Evolutionary conservation across 1,140 invertebrate genomes (phyloP).

Genomic region (Manduca sexta): DNA sequence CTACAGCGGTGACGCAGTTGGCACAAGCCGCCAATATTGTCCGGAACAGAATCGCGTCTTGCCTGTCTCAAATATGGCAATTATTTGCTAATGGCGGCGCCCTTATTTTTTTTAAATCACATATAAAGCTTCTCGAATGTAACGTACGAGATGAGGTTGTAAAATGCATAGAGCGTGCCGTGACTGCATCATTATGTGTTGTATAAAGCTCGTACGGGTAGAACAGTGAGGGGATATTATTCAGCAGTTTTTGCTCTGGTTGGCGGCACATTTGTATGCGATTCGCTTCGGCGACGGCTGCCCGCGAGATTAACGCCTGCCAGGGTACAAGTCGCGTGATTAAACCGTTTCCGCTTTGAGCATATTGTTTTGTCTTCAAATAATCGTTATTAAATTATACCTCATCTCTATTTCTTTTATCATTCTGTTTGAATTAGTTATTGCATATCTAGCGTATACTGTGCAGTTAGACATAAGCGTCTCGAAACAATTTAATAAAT

Average conservation of each 20-base stretch:
- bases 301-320: constrained; percentile 51
- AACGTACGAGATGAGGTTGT: constrained; percentile 17
- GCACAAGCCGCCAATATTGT: constrained; percentile 40
- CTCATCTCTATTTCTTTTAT: no score
- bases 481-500: constrained; percentile 19
- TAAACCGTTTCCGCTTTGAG: constrained; percentile 49
- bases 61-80: constrained; percentile 11
- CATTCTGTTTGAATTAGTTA: no score
- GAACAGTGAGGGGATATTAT: constrained; percentile 49
- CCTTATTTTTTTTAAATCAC: background rate
- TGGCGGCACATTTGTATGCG: constrained; percentile 59
- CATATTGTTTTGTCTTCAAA: constrained; percentile 32
- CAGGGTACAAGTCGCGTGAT: constrained; percentile 41
- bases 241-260: constrained; percentile 54
- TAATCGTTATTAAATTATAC: background rate
- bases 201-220: constrained; percentile 38
- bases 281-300: constrained; percentile 49
- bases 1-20: constrained; percentile 41
- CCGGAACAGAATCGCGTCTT: constrained; percentile 17
- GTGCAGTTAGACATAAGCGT: background rate
- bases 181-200: constrained; percentile 46
- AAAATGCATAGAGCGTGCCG: constrained; percentile 35
- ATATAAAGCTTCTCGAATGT: constrained; percentile 15
- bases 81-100: background rate
- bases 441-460: background rate